These are phyloP conservation scores for Siniperca scherzeri DNA, from an alignment of 2,797 vertebrate genomes.

Conservation along the genomic window DNA sequence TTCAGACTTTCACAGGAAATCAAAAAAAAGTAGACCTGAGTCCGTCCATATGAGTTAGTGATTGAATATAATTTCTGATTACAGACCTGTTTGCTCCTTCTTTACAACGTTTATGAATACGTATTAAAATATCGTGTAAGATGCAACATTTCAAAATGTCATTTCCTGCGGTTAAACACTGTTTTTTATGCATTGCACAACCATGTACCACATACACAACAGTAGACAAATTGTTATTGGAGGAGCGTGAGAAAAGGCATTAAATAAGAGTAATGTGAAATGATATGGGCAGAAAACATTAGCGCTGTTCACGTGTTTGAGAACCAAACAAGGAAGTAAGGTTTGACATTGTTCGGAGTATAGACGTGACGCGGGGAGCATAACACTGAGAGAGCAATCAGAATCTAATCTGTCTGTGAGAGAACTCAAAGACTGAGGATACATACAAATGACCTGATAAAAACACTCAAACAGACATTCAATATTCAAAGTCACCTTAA, in stretches of 20 bases:
- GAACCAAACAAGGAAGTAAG: constrained; percentile 60
- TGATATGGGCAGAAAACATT: constrained; percentile 41
- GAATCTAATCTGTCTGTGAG: constrained; percentile 58
- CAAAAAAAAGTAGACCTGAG: constrained; percentile 15
- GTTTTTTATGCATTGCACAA: neutral
- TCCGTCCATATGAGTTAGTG: constrained; percentile 11
- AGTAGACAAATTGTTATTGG: constrained; percentile 37
- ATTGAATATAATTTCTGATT: constrained; percentile 19
- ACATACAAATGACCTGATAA: constrained; percentile 62
- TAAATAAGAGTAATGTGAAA: constrained; percentile 45
- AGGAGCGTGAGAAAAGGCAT: constrained; percentile 63
- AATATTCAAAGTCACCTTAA: constrained; percentile 62
- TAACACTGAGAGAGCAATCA: constrained; percentile 44
- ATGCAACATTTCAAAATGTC: constrained; percentile 7
- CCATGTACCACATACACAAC: neutral
- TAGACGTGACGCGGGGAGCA: constrained; percentile 13
- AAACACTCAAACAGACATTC: constrained; percentile 36
- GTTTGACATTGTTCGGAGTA: constrained; percentile 41
- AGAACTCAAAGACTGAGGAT: constrained; percentile 42
- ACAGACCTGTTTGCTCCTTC: constrained; percentile 14
- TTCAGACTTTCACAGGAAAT: constrained; percentile 46
- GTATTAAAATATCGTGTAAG: neutral
- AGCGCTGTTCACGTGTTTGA: constrained; percentile 38
- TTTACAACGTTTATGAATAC: constrained; percentile 10
- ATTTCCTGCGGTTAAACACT: constrained; percentile 13